Base-by-base conservation (phyloP, 2,797 vertebrate species). In the Aldrovandia affinis region DNA sequence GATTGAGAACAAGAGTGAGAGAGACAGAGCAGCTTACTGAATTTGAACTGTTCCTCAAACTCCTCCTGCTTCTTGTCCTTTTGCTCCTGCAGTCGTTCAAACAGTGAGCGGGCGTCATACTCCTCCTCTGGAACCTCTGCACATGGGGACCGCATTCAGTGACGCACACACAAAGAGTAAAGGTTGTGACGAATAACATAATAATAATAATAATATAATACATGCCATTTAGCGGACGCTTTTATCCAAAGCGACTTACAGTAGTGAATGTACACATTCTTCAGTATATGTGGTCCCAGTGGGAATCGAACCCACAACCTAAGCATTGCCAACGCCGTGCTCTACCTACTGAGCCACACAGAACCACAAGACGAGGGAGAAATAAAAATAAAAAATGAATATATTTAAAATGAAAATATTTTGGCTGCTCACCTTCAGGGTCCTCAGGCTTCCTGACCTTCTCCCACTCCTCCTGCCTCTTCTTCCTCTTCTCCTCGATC, bases 51-150 rank as follows among this genome's bases (percentile, higher is more conserved):
- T 88, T 99, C 98, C 87, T 99, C 98, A 89, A 92, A 99, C 39
- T 99, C 98, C 89, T 97, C 97, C 89, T 99, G 98, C 86, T 99
- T 99, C 91, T 97, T 98, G 83, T 99, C 98, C 83, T 98, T 99
- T 92, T 99, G 98, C 36, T 99, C 98, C 92, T 99, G 97, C 12
- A 99, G 96, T 30, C 96, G 96, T 86, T 99, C 98, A 61, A 93
- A 99, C 2, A 99, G 93, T 0, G 97, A 97, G 0, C 98, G 96
- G 0, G 96, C 88, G 91, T 99, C 98, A 55, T 99, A 98, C 0
- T 92, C 96, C 89, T 98, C 98, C 93, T 99, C 98, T 0, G 98
- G 98, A 73, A 93, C 98, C 90, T 98, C 98, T 99, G 92, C 77
- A 92, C 50, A 70, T 59, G 59, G 78, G 82, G 73, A 57, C 80